phyloP scores from a whole-genome alignment of 2,888 invertebrate species.

The Acronicta alni region DNA sequence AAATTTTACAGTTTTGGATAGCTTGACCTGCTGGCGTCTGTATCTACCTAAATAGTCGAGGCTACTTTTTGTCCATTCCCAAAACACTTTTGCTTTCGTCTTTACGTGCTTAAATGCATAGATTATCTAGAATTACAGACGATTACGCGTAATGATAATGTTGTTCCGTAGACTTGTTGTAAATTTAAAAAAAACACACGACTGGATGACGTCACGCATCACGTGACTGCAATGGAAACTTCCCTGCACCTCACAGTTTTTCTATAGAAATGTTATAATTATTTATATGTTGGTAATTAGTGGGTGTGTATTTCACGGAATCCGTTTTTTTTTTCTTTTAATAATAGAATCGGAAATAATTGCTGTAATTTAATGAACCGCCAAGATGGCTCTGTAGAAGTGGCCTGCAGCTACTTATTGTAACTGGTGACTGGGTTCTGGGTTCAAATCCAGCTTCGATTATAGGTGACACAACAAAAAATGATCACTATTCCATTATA shows the following conservation, averaged over 20 bases:
- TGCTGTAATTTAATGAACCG: background rate
- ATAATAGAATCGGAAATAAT: background rate
- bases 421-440: no score
- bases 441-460: background rate
- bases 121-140: slow-evolving; percentile 50
- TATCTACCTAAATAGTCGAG: no score
- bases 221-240: slow-evolving; percentile 29
- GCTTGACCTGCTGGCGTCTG: no score
- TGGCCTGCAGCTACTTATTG: no score
- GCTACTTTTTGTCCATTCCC: no score
- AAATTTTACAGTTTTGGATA: no score
- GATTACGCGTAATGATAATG: slow-evolving; percentile 47
- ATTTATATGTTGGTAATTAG: slow-evolving; percentile 1
- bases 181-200: slow-evolving; percentile 9
- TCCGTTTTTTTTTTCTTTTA: background rate
- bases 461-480: no score
- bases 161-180: slow-evolving; percentile 1
- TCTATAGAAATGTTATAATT: background rate
- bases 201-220: slow-evolving; percentile 23
- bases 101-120: slow-evolving; percentile 36
- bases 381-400: background rate
- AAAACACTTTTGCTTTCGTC: no score
- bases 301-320: slow-evolving; percentile 5
- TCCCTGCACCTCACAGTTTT: slow-evolving; percentile 28
- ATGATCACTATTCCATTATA: no score